phyloP scores from a whole-genome alignment of 2,797 vertebrate species.

The Echiichthys vipera region DNA sequence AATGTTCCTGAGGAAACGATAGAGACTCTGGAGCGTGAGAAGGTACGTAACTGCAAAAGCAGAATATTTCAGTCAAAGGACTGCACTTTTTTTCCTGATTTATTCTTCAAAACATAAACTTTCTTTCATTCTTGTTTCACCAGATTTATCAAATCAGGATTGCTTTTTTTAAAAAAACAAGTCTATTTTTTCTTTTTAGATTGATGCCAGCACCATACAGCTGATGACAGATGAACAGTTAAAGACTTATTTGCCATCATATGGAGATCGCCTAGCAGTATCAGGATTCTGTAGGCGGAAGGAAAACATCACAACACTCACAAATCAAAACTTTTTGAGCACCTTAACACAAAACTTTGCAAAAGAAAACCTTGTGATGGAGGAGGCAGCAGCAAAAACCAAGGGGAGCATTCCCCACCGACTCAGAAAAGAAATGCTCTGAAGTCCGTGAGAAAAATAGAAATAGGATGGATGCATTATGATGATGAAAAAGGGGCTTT shows the following conservation, averaged over 20 bases:
- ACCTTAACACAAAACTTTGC: neutral
- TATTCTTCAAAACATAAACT: too few relatives aligned
- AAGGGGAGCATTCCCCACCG: neutral
- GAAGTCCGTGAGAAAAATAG: neutral
- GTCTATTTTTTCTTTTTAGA: neutral
- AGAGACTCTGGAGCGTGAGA: too few relatives aligned
- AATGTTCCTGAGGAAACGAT: neutral
- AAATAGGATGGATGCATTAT: slow-evolving; percentile 20
- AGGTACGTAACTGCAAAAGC: too few relatives aligned
- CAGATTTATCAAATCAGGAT: neutral
- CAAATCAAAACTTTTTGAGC: neutral
- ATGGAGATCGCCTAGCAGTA: neutral
- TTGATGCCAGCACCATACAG: neutral
- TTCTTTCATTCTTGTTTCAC: too few relatives aligned
- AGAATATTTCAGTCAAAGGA: too few relatives aligned
- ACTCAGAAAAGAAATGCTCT: neutral
- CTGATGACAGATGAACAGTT: slow-evolving; percentile 18
- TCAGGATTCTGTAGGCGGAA: neutral
- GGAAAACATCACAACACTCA: neutral
- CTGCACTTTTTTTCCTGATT: too few relatives aligned
- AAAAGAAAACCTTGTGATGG: neutral
- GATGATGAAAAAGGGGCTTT: neutral
- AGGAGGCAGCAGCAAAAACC: neutral
- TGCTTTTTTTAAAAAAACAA: neutral
- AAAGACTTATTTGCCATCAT: slow-evolving; percentile 3